phyloP scores from a whole-genome alignment of 1,140 invertebrate genomes.

The Aethina tumida region DNA sequence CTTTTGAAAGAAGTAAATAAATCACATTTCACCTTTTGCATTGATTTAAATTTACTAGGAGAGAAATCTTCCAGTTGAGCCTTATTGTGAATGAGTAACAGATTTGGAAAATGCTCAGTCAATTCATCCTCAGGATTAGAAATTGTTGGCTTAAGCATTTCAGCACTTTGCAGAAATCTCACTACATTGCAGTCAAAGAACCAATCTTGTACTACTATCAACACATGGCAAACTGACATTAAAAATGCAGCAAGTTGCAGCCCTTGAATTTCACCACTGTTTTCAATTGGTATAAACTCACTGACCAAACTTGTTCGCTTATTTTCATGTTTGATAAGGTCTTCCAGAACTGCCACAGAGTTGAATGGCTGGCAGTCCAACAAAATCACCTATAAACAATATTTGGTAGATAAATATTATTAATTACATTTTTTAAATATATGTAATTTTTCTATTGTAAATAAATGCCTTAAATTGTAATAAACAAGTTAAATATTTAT shows the following conservation, averaged over 20 bases:
- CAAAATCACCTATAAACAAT: slow-evolving; percentile 39
- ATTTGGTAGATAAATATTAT: background rate
- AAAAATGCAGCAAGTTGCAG: slow-evolving; percentile 75
- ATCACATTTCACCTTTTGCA: slow-evolving; percentile 46
- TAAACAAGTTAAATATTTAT: slow-evolving; percentile 4
- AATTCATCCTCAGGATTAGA: slow-evolving; percentile 54
- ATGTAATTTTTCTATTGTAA: background rate
- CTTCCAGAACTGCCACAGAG: slow-evolving; percentile 54
- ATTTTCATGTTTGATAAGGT: slow-evolving; percentile 39
- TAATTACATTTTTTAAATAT: background rate
- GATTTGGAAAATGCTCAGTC: slow-evolving; percentile 63
- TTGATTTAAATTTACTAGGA: slow-evolving; percentile 48
- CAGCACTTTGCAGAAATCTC: slow-evolving; percentile 70
- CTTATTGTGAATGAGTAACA: slow-evolving; percentile 69
- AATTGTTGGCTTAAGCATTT: slow-evolving; percentile 77
- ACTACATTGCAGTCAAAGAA: slow-evolving; percentile 67
- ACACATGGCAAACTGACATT: slow-evolving; percentile 80
- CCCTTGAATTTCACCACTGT: slow-evolving; percentile 59
- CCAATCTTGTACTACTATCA: slow-evolving; percentile 80
- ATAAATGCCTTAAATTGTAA: background rate
- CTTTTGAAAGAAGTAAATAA: slow-evolving; percentile 8
- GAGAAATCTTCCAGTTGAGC: slow-evolving; percentile 60
- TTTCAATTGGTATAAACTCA: slow-evolving; percentile 52
- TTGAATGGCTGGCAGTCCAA: slow-evolving; percentile 50
- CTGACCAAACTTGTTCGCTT: slow-evolving; percentile 40